phyloP scores from a whole-genome alignment of 2,113 vertebrate species.

The Brachyhypopomus gauderio region DNA sequence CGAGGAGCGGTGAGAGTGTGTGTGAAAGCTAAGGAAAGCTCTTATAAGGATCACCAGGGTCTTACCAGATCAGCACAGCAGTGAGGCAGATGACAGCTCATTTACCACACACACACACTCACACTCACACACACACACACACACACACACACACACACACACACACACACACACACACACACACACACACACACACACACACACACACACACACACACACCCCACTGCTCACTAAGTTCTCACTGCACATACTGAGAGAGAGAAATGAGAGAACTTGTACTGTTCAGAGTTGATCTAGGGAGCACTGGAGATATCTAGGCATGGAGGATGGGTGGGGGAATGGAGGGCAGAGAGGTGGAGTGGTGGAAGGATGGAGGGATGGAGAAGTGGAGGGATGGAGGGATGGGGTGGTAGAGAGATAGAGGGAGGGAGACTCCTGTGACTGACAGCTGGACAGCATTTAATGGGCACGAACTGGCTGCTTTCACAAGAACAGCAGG shows the following conservation, averaged over 20 bases:
- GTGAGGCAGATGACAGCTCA: constrained; percentile 9
- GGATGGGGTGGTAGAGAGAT: too few relatives aligned
- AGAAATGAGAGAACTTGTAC: not conserved
- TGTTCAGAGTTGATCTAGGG: not conserved
- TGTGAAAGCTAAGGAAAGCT: constrained; percentile 10
- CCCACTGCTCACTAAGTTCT: constrained; percentile 9
- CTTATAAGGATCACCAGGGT: constrained; percentile 33
- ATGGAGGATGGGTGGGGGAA: too few relatives aligned
- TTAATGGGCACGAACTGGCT: constrained; percentile 72
- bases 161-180: constrained; percentile 27
- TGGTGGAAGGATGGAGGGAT: too few relatives aligned
- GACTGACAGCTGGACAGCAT: constrained; percentile 46
- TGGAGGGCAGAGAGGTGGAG: too few relatives aligned
- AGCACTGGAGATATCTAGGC: too few relatives aligned
- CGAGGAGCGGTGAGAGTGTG: not conserved
- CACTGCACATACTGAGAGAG: constrained; percentile 6
- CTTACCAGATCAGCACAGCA: constrained; percentile 24
- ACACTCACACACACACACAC: too few relatives aligned
- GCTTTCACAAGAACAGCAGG: constrained; percentile 55
- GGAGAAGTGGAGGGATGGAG: not conserved
- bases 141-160: constrained; percentile 25
- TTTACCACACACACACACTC: too few relatives aligned
- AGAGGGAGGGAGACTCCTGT: constrained; percentile 48
- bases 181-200: constrained; percentile 25
- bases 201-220: constrained; percentile 26